Base-by-base conservation (phyloP, 2,888 invertebrate genomes). In the Mechanitis messenoides region DNA sequence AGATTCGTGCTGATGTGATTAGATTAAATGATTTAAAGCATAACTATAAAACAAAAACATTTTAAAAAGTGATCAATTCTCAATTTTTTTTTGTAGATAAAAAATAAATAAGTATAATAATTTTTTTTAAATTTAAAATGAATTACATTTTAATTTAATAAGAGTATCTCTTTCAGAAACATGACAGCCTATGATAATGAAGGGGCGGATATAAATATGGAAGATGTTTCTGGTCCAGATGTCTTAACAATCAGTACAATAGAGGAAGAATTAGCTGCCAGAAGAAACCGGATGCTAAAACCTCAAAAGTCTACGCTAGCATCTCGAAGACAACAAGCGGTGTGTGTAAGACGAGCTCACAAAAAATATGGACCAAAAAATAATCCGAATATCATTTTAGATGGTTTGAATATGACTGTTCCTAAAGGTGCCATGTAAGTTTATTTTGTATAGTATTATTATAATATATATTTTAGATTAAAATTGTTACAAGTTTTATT, bases 371-470 rank as follows among this genome's bases (percentile, higher is more conserved):
- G 97, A 5, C 89, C 93, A 3, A 92, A 93, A 70, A 94, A 92
- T 71, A 95, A 93, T 75, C 95, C 95, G 0, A 94, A 95, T 71
- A 91, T 96, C 45, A 95, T 97, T 47, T 90, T 98, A 59, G 96
- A 96, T 78, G 95, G 95, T 33, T 91, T 98, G 60, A 96, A 96
- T 77, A 96, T 98, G 95, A 97, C 96, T 28, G 97, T 98, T 53
- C 95, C 96, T 33, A 96, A 96, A 79, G 97, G 97, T 58, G 89
- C 94, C 55, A 96, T 96, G 96, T 96, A 89, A 94, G 94, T 93
- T 66, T 56, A 20, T 33, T 54, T 56, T 45, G 33, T 45, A 11
- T 56, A 53, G 33, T 45, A 11, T 53, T 38, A 50, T 58, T n/a
- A 45, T 38, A 33, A 38, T 53, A 11, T 42, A n/a, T 33, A 5